Conservation (phyloP, 2,888 invertebrate genomes). For the Sialis fuliginosa region DNA sequence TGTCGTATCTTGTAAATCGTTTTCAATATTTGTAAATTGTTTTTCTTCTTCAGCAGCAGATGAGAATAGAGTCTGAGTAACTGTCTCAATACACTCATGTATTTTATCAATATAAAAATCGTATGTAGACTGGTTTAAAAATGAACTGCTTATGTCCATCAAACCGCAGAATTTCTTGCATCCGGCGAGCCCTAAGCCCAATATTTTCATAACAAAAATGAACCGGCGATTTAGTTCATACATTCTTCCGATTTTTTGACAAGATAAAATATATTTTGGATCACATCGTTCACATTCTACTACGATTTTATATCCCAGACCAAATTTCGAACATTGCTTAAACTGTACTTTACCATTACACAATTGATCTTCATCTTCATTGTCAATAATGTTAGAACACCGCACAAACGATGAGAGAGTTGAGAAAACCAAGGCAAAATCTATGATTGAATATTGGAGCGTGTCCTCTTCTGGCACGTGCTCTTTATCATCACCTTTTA, state of each 20-base stretch:
- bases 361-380: neutral
- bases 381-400: slow-evolving; percentile 1
- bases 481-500: neutral
- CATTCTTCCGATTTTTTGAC: no score
- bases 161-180: no score
- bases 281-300: neutral
- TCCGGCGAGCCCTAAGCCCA: no score
- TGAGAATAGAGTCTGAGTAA: slow-evolving; percentile 5
- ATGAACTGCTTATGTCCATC: slow-evolving; percentile 5
- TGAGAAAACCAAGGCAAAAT: slow-evolving; percentile 1
- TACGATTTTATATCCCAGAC: no score
- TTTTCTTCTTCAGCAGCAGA: slow-evolving; percentile 10
- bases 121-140: slow-evolving; percentile 6
- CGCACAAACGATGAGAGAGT: neutral
- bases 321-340: no score
- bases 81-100: slow-evolving; percentile 4
- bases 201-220: no score
- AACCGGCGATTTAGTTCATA: no score
- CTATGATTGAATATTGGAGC: slow-evolving; percentile 1
- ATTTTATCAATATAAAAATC: slow-evolving; percentile 7
- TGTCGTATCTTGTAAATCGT: slow-evolving; percentile 11
- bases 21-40: slow-evolving; percentile 10
- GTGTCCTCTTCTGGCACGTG: neutral
- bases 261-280: slow-evolving; percentile 7
- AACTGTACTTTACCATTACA: slow-evolving; percentile 3